phyloP scores from a whole-genome alignment of 2,888 invertebrate genomes.

The Xylocampa areola region DNA sequence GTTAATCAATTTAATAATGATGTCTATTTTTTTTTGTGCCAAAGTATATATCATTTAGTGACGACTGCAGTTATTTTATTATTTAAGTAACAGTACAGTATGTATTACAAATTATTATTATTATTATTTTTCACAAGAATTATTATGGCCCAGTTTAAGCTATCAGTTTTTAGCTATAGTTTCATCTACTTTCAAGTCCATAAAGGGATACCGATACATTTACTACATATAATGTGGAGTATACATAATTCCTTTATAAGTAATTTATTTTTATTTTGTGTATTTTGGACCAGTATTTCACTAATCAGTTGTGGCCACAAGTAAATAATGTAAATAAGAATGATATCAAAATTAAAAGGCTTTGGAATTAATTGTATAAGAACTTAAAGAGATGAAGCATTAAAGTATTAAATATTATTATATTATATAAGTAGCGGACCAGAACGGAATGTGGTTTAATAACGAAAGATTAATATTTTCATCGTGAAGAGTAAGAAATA shows the following conservation, averaged over 20 bases:
- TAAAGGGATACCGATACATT: no score
- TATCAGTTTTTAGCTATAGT: no score
- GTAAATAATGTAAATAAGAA: constrained; percentile 40
- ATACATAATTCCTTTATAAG: no score
- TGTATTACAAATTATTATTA: no score
- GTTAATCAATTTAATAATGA: constrained; percentile 11
- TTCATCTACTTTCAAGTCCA: no score
- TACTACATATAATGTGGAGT: no score
- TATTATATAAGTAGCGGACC: constrained; percentile 50
- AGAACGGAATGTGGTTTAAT: constrained; percentile 17
- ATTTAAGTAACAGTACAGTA: no score
- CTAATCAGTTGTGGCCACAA: neutral
- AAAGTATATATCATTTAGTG: constrained; percentile 17
- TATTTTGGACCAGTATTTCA: neutral
- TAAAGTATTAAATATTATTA: constrained; percentile 20
- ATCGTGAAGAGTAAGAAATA: constrained; percentile 6
- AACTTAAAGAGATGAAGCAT: constrained; percentile 12
- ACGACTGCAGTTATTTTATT: neutral
- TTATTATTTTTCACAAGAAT: no score
- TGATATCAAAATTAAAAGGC: constrained; percentile 16
- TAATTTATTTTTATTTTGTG: no score
- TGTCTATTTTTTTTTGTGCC: constrained; percentile 42
- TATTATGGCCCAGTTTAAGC: no score
- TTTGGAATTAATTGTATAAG: constrained; percentile 19
- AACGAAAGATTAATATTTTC: constrained; percentile 41